Percentiles rank a stretch among this genome's conserved stretches.
These are phyloP conservation scores for Ceramica pisi DNA, from an alignment of 2,888 invertebrate species.

Conservation along the genomic window DNA sequence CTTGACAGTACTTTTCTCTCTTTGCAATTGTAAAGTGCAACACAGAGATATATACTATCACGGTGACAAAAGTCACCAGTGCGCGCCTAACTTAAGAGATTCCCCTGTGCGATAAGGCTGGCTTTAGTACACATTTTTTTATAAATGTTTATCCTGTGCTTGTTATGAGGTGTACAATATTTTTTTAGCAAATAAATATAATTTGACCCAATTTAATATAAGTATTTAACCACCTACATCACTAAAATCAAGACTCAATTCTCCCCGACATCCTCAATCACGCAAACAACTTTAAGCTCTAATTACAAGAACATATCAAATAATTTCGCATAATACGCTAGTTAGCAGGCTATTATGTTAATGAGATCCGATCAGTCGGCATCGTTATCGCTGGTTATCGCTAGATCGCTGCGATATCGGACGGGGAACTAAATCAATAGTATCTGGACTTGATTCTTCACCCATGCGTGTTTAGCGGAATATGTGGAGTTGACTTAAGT, in stretches of 20 bases:
- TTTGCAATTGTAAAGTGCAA: too few species aligned
- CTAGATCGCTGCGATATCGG: conserved; percentile 65
- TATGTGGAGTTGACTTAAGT: conserved; percentile 38
- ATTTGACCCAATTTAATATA: not conserved
- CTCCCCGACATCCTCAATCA: not conserved
- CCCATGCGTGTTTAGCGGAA: conserved; percentile 31
- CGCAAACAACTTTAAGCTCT: conserved; percentile 6
- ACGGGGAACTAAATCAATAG: conserved; percentile 73
- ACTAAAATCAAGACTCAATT: not conserved
- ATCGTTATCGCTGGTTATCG: conserved; percentile 70
- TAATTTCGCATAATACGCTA: conserved; percentile 46
- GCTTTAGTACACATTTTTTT: too few species aligned
- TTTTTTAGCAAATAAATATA: too few species aligned
- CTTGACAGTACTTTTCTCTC: too few species aligned
- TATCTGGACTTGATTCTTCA: conserved; percentile 65
- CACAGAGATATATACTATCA: too few species aligned
- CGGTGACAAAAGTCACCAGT: too few species aligned
- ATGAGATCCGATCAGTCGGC: conserved; percentile 70
- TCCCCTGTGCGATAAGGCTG: too few species aligned
- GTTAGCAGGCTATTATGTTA: conserved; percentile 68
- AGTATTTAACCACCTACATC: not conserved
- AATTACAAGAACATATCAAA: conserved; percentile 43
- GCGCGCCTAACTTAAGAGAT: too few species aligned
- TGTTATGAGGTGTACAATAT: too few species aligned
- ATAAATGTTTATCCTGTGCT: too few species aligned